Percentiles rank a stretch among this genome's conserved stretches.
phyloP scores from a whole-genome alignment of 2,113 vertebrate species.

The Taurulus bubalis region DNA sequence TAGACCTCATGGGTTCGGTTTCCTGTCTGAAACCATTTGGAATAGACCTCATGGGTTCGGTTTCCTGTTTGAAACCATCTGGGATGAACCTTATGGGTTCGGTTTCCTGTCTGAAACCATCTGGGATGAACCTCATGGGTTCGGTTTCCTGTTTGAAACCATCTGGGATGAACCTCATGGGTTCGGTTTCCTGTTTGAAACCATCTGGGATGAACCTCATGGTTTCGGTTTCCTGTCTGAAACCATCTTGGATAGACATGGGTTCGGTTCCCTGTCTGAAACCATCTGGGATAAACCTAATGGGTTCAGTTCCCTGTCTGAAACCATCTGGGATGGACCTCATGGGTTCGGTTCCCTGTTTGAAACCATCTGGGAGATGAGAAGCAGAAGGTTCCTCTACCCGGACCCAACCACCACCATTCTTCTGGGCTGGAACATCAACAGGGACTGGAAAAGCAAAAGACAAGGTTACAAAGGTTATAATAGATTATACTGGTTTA shows the following conservation, averaged over 20 bases:
- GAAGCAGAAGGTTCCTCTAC: slow-evolving; percentile 46
- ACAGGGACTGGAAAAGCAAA: slow-evolving; percentile 52
- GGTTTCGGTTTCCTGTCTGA: slow-evolving; percentile 40
- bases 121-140: background rate
- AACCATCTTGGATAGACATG: background rate
- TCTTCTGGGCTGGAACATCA: slow-evolving; percentile 65
- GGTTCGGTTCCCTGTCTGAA: slow-evolving; percentile 45
- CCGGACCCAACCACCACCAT: slow-evolving; percentile 69
- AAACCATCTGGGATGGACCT: slow-evolving; percentile 12
- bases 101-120: slow-evolving; percentile 38
- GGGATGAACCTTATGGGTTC: background rate
- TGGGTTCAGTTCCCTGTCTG: slow-evolving; percentile 69
- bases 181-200: slow-evolving; percentile 45
- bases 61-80: slow-evolving; percentile 48
- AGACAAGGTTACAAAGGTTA: background rate
- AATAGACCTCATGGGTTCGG: fast-evolving
- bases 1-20: fast-evolving
- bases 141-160: slow-evolving; percentile 47
- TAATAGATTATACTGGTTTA: background rate
- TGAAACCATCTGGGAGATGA: slow-evolving; percentile 52
- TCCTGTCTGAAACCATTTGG: slow-evolving; percentile 46
- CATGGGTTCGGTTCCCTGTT: slow-evolving; percentile 32
- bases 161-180: background rate
- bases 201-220: background rate
- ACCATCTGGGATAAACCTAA: background rate